Evolutionary conservation across 2,888 invertebrate species (phyloP).

Genomic region (Coelinius sp.): DNA sequence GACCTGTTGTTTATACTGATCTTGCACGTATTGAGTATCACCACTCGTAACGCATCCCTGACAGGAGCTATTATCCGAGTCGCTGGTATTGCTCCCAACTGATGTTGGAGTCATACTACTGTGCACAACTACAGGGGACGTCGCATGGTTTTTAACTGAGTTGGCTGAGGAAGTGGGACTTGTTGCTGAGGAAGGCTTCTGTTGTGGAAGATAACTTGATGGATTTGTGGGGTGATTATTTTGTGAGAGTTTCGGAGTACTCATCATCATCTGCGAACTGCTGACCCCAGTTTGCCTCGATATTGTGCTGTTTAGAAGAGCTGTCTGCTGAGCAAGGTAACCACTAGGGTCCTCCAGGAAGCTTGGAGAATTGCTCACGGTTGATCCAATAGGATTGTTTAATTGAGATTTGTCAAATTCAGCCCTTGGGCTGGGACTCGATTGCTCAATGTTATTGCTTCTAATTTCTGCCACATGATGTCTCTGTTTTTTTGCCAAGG

Average conservation of each 20-base stretch:
- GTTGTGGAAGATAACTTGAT: slow-evolving; percentile 62
- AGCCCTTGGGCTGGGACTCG: slow-evolving; percentile 57
- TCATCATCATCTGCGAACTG: slow-evolving; percentile 60
- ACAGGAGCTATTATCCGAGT: slow-evolving; percentile 60
- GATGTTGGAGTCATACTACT: slow-evolving; percentile 67
- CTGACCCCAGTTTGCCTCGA: slow-evolving; percentile 75
- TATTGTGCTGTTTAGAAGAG: slow-evolving; percentile 86
- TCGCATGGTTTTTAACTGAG: slow-evolving; percentile 64
- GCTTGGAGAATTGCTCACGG: slow-evolving; percentile 76
- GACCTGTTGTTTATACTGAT: slow-evolving; percentile 61
- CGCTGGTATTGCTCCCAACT: slow-evolving; percentile 56
- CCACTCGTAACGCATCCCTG: slow-evolving; percentile 57
- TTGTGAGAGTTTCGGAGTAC: slow-evolving; percentile 9
- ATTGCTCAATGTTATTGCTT: slow-evolving; percentile 56
- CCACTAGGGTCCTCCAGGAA: slow-evolving; percentile 94
- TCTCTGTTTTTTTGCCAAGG: slow-evolving; percentile 70
- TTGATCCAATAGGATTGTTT: slow-evolving; percentile 47
- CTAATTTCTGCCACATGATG: slow-evolving; percentile 54
- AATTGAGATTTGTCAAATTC: slow-evolving; percentile 60
- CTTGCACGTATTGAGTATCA: slow-evolving; percentile 60
- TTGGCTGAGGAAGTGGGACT: slow-evolving; percentile 61
- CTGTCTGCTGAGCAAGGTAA: slow-evolving; percentile 92
- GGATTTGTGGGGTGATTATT: slow-evolving; percentile 28
- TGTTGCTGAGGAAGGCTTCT: slow-evolving; percentile 64
- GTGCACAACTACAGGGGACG: slow-evolving; percentile 66